Evolutionary conservation across 2,113 vertebrate species (phyloP).

Genomic region (Petaurus breviceps): DNA sequence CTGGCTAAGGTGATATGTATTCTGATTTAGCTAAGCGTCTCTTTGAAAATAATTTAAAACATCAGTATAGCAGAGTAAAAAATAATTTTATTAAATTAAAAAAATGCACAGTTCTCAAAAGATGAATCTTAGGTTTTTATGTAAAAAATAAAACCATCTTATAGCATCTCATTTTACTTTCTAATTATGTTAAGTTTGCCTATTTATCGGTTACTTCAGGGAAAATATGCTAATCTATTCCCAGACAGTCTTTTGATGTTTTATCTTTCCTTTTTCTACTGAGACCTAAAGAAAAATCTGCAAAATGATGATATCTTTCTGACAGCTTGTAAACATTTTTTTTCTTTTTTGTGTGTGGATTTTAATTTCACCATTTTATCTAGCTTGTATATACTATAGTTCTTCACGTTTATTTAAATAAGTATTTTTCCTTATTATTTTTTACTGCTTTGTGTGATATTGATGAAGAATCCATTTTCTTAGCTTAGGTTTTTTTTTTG

Average conservation of each 20-base stretch:
- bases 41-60: constrained; percentile 11
- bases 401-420: background rate
- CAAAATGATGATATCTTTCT: constrained; percentile 4
- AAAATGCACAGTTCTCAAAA: background rate
- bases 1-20: background rate
- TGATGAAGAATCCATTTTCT: background rate
- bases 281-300: constrained; percentile 4
- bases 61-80: background rate
- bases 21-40: background rate
- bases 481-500: background rate
- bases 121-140: background rate
- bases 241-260: background rate
- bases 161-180: constrained; percentile 28
- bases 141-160: background rate
- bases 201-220: constrained; percentile 19
- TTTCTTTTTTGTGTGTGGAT: background rate
- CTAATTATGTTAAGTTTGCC: constrained; percentile 1
- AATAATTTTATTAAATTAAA: constrained; percentile 19
- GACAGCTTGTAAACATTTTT: constrained; percentile 2
- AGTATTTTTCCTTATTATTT: background rate
- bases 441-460: background rate
- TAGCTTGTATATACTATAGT: constrained; percentile 17
- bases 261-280: background rate
- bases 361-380: constrained; percentile 38
- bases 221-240: constrained; percentile 14